Conservation (phyloP, 2,797 vertebrate species). For the Aphelocoma californica region DNA sequence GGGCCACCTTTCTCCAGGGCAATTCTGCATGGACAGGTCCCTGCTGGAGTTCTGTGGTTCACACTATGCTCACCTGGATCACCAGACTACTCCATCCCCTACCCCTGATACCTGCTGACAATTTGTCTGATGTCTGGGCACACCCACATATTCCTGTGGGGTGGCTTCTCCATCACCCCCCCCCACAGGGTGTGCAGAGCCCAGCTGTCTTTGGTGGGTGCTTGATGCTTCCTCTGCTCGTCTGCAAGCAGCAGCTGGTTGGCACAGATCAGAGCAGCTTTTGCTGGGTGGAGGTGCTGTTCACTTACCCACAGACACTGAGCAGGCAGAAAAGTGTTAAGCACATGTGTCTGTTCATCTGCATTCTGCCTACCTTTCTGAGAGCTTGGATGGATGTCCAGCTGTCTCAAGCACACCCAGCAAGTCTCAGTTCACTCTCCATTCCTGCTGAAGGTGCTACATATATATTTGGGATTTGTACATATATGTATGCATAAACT, state of each 20-base stretch:
- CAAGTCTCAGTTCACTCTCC: not conserved
- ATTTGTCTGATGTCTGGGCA: not conserved
- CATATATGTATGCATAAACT: not conserved
- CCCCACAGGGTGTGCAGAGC: not conserved
- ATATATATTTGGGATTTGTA: not conserved
- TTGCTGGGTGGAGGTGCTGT: not conserved
- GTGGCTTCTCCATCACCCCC: fast-evolving
- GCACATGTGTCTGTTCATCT: not conserved
- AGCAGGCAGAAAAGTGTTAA: not conserved
- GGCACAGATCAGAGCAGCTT: not conserved
- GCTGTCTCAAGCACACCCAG: not conserved
- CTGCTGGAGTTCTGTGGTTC: not conserved
- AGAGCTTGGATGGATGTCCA: not conserved
- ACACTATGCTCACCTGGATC: not conserved
- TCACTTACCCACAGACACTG: not conserved
- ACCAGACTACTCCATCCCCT: not conserved
- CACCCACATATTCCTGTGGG: not conserved
- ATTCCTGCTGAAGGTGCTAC: not conserved
- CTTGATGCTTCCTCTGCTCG: not conserved
- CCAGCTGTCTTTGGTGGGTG: not conserved
- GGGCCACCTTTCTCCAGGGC: not conserved
- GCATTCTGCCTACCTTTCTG: not conserved
- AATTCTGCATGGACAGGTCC: not conserved
- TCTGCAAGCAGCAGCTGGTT: not conserved
- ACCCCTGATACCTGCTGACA: too few relatives aligned